Percentiles rank a stretch among this genome's conserved stretches.
Evolutionary conservation across 2,888 invertebrate species (phyloP).

Genomic region (Agriopis marginaria): DNA sequence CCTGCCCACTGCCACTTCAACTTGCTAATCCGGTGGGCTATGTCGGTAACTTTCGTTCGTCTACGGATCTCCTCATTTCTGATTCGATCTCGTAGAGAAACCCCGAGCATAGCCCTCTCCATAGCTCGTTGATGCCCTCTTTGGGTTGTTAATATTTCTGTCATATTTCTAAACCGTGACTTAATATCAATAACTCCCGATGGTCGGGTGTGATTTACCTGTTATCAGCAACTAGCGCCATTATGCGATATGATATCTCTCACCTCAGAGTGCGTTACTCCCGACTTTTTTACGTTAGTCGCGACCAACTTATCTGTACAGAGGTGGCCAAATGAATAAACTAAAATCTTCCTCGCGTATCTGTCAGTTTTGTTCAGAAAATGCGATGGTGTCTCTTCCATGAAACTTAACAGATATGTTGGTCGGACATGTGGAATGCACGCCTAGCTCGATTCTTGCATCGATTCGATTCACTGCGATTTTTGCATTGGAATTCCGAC

Average conservation of each 20-base stretch:
- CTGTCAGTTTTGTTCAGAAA: neutral
- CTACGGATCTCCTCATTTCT: too few species aligned
- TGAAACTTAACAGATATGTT: neutral
- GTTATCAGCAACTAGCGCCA: constrained; percentile 15
- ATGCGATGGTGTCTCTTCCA: neutral
- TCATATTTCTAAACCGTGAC: neutral
- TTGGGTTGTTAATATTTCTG: too few species aligned
- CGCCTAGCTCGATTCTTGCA: constrained; percentile 35
- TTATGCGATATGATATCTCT: constrained; percentile 26
- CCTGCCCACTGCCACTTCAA: too few species aligned
- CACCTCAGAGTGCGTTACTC: constrained; percentile 41
- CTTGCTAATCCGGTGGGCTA: too few species aligned
- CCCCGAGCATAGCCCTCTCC: too few species aligned
- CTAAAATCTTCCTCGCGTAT: neutral
- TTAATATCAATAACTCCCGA: neutral
- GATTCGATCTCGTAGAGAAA: too few species aligned
- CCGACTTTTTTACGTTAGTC: constrained; percentile 30
- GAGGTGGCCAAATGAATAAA: neutral
- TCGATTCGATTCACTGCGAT: constrained; percentile 35
- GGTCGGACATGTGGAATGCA: constrained; percentile 36
- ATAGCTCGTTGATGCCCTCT: too few species aligned
- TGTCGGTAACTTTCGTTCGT: too few species aligned
- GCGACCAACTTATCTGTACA: neutral
- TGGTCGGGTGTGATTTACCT: constrained; percentile 2
- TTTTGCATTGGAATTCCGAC: constrained; percentile 34